Conservation (phyloP, 2,113 vertebrate species). For the Ivindomyrus marchei region DNA sequence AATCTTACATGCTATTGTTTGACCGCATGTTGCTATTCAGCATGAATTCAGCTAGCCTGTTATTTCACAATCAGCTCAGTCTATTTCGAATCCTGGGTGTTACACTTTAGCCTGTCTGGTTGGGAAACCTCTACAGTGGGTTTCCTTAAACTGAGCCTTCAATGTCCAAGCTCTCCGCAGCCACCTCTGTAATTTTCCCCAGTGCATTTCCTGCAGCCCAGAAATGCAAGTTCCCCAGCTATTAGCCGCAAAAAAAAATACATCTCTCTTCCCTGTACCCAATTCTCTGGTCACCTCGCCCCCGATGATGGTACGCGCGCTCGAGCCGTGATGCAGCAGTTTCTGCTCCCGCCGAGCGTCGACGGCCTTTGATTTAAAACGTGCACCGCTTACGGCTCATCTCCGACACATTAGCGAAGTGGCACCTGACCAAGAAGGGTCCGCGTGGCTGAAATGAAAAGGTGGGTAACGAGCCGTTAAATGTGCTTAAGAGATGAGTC, state of each 20-base stretch:
- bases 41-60: background rate
- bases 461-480: constrained; percentile 53
- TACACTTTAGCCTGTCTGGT: background rate
- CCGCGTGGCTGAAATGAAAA: constrained; percentile 35
- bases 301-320: background rate
- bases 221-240: background rate
- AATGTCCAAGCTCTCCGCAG: background rate
- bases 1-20: background rate
- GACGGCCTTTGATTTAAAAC: constrained; percentile 34
- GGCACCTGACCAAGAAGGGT: constrained; percentile 55
- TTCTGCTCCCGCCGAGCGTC: background rate
- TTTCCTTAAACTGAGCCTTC: background rate
- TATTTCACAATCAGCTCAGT: background rate
- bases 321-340: background rate
- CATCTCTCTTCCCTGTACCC: background rate
- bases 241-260: background rate
- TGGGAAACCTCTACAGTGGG: background rate
- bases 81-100: background rate
- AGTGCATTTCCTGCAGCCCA: background rate
- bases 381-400: constrained; percentile 49
- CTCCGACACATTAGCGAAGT: constrained; percentile 51
- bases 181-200: background rate
- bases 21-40: no score
- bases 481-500: constrained; percentile 55
- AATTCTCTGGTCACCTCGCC: background rate